phyloP scores from a whole-genome alignment of 2,888 invertebrate species.

The Mycalesis mineus region DNA sequence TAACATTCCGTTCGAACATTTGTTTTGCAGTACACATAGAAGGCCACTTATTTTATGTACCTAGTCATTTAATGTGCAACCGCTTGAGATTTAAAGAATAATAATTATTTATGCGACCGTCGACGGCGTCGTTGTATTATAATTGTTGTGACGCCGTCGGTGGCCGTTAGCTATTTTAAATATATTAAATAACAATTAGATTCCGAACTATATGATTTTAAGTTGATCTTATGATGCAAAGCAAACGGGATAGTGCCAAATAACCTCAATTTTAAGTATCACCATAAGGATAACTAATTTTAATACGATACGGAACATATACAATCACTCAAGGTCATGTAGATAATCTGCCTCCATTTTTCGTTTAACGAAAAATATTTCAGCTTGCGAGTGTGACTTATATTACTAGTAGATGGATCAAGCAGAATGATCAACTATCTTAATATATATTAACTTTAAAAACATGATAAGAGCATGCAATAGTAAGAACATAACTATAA shows the following conservation, averaged over 20 bases:
- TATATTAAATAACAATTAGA: slow-evolving; percentile 37
- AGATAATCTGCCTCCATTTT: too few relatives aligned
- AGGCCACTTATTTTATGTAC: slow-evolving; percentile 72
- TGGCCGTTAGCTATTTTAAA: slow-evolving; percentile 31
- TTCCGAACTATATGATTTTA: slow-evolving; percentile 36
- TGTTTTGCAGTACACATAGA: slow-evolving; percentile 63
- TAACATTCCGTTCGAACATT: slow-evolving; percentile 71
- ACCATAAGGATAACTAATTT: slow-evolving; percentile 32
- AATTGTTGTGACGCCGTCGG: slow-evolving; percentile 50
- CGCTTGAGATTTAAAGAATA: slow-evolving; percentile 70
- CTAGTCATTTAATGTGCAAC: slow-evolving; percentile 78
- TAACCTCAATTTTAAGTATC: slow-evolving; percentile 70
- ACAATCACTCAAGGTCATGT: too few relatives aligned
- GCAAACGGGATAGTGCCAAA: slow-evolving; percentile 76
- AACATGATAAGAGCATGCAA: too few relatives aligned
- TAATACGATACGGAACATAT: too few relatives aligned
- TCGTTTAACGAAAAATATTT: too few relatives aligned
- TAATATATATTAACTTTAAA: too few relatives aligned
- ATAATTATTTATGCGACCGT: slow-evolving; percentile 48
- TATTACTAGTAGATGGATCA: too few relatives aligned
- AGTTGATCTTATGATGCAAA: slow-evolving; percentile 34
- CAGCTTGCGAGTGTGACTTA: too few relatives aligned
- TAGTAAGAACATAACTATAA: too few relatives aligned
- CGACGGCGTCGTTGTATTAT: slow-evolving; percentile 63
- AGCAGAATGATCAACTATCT: too few relatives aligned